Evolutionary conservation across 2,888 invertebrate genomes (phyloP), one percentile per base, ranked within the genome.

Genomic region (Xiphydria camelus): DNA sequence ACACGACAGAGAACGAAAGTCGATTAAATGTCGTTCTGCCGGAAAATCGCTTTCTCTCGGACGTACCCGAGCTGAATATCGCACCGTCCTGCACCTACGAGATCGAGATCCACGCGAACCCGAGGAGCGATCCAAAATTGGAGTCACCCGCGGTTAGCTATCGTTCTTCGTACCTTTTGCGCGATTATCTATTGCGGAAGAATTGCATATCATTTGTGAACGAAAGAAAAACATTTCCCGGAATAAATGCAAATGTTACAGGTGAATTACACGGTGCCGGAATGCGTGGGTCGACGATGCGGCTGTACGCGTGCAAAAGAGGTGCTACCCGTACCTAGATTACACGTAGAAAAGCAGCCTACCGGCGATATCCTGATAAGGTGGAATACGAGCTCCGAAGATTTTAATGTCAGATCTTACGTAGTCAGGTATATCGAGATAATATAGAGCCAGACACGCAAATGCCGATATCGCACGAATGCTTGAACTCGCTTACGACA

Each of bases 61-160:
- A 56, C n/a, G 52, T 64, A 17, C 59, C 69, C 2, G 67, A 70
- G 29, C 21, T 68, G 4, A 57, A 55, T 29, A 54, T 73, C 20
- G 55, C 49, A 47, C 67, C 63, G 2, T 62, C 57, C 19, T 73
- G 72, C 41, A 49, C 62, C 1, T 73, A 73, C 20, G 57, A 49
- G 21, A 57, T 73, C 22, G 53, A 68, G 46, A 62, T 73, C 31
- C 53, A 59, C 23, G 66, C 70, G 3, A 68, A 72, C 60, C 73
- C 72, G 10, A 61, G 68, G 36, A 50, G 17, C 14, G 58, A 59
- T 41, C 44, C 49, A 1, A 45, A 33, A 4, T 18, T 32, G n/a
- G 49, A 58, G 15, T 26, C 19, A 12, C 53, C 29, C 6, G 15
- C 12, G 29, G 29, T 29, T 7, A 12, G 29, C n/a, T n/a, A n/a